These are phyloP conservation scores for Drosophila gunungcola DNA, from an alignment of 1,140 invertebrate species.

Conservation along the genomic window DNA sequence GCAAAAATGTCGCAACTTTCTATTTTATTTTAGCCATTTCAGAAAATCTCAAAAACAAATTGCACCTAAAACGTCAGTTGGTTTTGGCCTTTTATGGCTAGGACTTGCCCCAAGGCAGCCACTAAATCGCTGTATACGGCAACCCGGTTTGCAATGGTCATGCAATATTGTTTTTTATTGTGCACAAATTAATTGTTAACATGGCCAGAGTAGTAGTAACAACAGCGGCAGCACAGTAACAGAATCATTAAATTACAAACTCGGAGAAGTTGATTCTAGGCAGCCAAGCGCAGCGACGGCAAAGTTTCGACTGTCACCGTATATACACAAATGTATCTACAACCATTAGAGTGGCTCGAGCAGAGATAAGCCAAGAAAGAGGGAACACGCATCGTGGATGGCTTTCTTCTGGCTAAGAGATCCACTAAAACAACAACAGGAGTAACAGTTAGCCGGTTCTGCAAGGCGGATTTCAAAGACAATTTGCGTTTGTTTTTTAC, in stretches of 20 bases:
- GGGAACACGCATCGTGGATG: slow-evolving; percentile 46
- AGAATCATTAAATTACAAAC: slow-evolving; percentile 49
- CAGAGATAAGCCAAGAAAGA: slow-evolving; percentile 37
- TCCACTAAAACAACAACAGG: slow-evolving; percentile 33
- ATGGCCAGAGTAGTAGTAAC: slow-evolving; percentile 11
- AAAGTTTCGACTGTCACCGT: slow-evolving; percentile 64
- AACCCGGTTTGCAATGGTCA: slow-evolving; percentile 71
- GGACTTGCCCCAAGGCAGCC: slow-evolving; percentile 37
- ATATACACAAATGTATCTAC: slow-evolving; percentile 70
- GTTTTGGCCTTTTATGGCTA: slow-evolving; percentile 35
- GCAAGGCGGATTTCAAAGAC: slow-evolving; percentile 56
- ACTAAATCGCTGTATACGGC: slow-evolving; percentile 55
- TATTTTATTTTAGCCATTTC: slow-evolving; percentile 66
- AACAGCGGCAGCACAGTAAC: slow-evolving; percentile 11
- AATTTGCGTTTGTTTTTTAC: slow-evolving; percentile 37
- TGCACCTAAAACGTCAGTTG: slow-evolving; percentile 43
- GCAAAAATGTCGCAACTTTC: slow-evolving; percentile 67
- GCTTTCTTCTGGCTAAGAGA: slow-evolving; percentile 41
- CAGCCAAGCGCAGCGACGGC: slow-evolving; percentile 51
- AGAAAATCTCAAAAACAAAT: slow-evolving; percentile 55
- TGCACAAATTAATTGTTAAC: slow-evolving; percentile 53
- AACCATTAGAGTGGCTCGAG: slow-evolving; percentile 30
- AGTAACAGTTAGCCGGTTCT: slow-evolving; percentile 76
- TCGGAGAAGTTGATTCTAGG: slow-evolving; percentile 26
- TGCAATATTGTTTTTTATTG: slow-evolving; percentile 53